Base-by-base conservation (phyloP, 2,113 vertebrate species). In the Amphilophus citrinellus region DNA sequence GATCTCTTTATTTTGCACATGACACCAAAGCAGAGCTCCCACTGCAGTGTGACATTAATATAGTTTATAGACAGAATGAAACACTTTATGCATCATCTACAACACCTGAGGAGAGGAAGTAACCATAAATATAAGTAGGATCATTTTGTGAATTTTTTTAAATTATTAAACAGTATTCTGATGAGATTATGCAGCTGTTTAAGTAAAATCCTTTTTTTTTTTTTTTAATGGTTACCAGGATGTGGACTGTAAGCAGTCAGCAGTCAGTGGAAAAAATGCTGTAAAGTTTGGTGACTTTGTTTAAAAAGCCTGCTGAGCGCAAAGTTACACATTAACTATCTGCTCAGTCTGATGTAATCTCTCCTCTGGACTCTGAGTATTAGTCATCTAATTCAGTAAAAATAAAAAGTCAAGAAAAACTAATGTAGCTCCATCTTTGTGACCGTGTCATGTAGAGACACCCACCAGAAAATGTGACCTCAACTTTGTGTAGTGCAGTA, bases 31-130 rank as follows among this genome's bases (percentile, higher is more conserved):
- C 35, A 37, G 61, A 60, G 22, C 32, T 57, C 44, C 56, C 61
- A 24, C n/a, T 11, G 39, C 61, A 14, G 53, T 4, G 6, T 71
- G 20, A 50, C 24, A 24, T 24, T 24, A 24, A 24, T 24, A 24
- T 50, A 68, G 27, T 68, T 68, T 66, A 68, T 68, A 18, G 65
- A 47, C 22, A 53, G 24, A 2, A 50, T 13, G 24, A 53, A 27
- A 27, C 27, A 27, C 27, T 27, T 27, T 27, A 2, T 27, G 27
- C 27, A 27, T 27, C 27, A 27, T 27, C 27, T 27, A 2, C 2
- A 27, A 3, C 27, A 30, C 30, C 30, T 30, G 4, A 30, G 3
- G 30, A 30, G 65, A 27, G 65, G 0, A 68, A 27, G 0, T 0
- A 68, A 47, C 27, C 22, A 10, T 47, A 68, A 6, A 68, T 47